These are phyloP conservation scores for Dipodomys stephensi DNA, from an alignment of 2,113 vertebrate genomes.

Conservation along the genomic window DNA sequence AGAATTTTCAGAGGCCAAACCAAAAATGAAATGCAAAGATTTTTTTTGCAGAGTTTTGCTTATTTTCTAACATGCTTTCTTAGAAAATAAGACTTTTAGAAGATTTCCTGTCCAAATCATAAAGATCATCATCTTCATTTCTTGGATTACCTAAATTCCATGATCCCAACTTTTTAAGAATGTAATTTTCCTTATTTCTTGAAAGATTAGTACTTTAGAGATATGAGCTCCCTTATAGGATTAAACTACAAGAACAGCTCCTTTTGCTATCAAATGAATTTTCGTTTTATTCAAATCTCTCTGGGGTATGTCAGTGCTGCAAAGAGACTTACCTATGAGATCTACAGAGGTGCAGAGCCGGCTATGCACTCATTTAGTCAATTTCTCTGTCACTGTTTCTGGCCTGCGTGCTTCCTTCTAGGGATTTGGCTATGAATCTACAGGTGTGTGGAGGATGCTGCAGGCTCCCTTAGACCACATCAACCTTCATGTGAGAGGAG, in stretches of 20 bases:
- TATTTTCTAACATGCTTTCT: background rate
- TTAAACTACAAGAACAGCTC: background rate
- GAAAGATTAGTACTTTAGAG: background rate
- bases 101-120: too few relatives aligned
- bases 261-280: background rate
- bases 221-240: background rate
- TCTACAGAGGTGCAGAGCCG: background rate
- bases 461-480: slow-evolving; percentile 83
- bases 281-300: background rate
- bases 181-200: background rate
- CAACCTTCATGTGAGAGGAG: slow-evolving; percentile 88
- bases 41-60: background rate
- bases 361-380: background rate
- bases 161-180: background rate
- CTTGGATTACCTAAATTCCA: too few relatives aligned
- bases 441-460: slow-evolving; percentile 66
- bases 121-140: too few relatives aligned
- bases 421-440: slow-evolving; percentile 46
- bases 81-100: background rate
- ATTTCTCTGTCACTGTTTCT: background rate
- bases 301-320: background rate
- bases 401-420: slow-evolving; percentile 36
- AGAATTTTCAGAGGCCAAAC: background rate
- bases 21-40: background rate
- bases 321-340: background rate